Conservation (phyloP, 2,797 vertebrate species). For the Oophaga sylvatica region DNA sequence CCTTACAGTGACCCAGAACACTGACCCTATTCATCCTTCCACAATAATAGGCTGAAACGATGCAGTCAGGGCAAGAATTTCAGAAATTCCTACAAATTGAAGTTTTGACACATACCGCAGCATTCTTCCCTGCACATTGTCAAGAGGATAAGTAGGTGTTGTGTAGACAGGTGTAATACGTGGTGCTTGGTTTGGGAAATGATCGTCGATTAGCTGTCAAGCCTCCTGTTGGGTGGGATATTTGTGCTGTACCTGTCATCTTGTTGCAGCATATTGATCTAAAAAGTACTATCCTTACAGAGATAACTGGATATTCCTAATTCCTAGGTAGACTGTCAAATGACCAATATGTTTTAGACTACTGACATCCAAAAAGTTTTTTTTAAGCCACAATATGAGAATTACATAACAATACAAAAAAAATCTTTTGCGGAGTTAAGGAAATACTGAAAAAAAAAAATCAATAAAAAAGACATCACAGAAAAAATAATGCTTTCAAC, state of each 20-base stretch:
- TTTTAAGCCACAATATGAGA: no score
- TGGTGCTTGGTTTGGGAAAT: not conserved
- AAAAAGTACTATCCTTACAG: not conserved
- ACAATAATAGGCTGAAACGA: constrained; percentile 33
- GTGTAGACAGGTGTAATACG: constrained; percentile 22
- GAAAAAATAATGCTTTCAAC: no score
- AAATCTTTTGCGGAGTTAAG: no score
- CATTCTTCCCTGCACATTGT: not conserved
- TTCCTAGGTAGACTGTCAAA: not conserved
- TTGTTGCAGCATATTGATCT: not conserved
- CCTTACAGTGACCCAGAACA: constrained; percentile 13
- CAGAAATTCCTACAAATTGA: constrained; percentile 22
- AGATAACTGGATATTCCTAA: not conserved
- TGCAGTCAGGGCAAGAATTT: not conserved
- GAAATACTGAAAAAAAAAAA: no score
- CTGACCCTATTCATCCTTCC: not conserved
- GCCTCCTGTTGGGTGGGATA: constrained; percentile 16
- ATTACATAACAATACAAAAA: no score
- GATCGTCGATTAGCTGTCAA: constrained; percentile 16
- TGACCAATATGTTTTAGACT: no score
- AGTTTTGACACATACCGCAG: constrained; percentile 33
- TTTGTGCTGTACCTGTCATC: not conserved
- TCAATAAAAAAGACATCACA: no score
- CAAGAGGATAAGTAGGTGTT: constrained; percentile 3
- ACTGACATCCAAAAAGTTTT: no score